Evolutionary conservation across 2,888 invertebrate species (phyloP).

Genomic region (Lordiphosa fenestrarum): DNA sequence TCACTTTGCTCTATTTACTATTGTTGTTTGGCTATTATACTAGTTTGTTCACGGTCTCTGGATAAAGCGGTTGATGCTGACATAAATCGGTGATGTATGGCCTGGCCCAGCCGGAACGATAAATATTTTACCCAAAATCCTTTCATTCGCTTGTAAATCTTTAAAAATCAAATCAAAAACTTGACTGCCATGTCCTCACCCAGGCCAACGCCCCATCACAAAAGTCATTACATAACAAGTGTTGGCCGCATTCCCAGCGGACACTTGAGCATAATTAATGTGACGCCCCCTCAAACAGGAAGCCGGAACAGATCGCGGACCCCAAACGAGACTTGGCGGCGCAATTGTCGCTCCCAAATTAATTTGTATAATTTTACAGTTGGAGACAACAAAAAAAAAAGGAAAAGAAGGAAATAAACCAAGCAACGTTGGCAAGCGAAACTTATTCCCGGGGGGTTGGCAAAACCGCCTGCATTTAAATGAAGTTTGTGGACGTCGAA

Average conservation of each 20-base stretch:
- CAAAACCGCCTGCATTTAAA: constrained; percentile 39
- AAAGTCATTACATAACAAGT: constrained; percentile 74
- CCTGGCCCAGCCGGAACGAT: constrained; percentile 50
- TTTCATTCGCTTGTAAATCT: constrained; percentile 25
- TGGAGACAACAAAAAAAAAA: constrained; percentile 16
- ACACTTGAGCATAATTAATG: constrained; percentile 75
- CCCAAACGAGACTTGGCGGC: constrained; percentile 30
- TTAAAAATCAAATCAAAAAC: constrained; percentile 64
- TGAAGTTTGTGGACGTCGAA: constrained; percentile 52
- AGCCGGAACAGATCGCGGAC: constrained; percentile 32
- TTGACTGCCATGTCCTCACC: constrained; percentile 15
- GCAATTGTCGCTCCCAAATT: constrained; percentile 73
- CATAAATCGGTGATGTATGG: constrained; percentile 72
- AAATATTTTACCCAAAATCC: constrained; percentile 44
- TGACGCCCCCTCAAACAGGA: constrained; percentile 41
- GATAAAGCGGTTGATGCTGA: constrained; percentile 43
- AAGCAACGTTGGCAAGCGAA: constrained; percentile 22
- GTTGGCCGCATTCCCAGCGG: constrained; percentile 74
- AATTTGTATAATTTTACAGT: constrained; percentile 67
- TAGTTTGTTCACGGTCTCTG: constrained; percentile 35
- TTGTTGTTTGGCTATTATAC: constrained; percentile 25
- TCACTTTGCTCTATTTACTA: constrained; percentile 28
- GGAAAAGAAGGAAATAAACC: constrained; percentile 16
- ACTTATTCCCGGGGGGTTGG: constrained; percentile 21
- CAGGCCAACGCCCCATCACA: constrained; percentile 29